Evolutionary conservation across 1,140 invertebrate genomes (phyloP).

Genomic region (Heliothis virescens): DNA sequence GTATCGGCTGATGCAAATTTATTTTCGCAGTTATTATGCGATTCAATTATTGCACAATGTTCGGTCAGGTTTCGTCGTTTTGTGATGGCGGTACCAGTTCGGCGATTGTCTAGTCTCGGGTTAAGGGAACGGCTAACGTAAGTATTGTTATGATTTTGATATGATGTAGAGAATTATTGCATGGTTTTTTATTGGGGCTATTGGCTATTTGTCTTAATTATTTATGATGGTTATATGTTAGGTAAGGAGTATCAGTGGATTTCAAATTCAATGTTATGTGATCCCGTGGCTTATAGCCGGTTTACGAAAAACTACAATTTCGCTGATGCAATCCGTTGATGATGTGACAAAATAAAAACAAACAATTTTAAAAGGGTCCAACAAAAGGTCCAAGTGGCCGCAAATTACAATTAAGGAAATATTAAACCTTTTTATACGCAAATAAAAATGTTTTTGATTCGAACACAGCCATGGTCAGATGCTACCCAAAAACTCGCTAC

Average conservation of each 20-base stretch:
- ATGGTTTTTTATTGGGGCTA: not conserved
- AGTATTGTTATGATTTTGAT: not conserved
- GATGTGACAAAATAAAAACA: not conserved
- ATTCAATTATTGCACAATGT: constrained; percentile 83
- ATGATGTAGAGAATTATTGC: not conserved
- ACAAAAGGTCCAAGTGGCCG: constrained; percentile 28
- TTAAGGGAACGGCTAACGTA: constrained; percentile 15
- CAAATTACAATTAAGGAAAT: constrained; percentile 32
- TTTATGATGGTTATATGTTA: not conserved
- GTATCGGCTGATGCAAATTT: constrained; percentile 75
- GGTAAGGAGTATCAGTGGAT: too few species aligned
- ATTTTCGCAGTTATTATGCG: constrained; percentile 80
- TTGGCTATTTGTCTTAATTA: not conserved
- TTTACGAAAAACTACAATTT: too few species aligned
- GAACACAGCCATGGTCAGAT: constrained; percentile 10
- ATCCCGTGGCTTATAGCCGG: too few species aligned
- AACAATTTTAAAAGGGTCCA: not conserved
- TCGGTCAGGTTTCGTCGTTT: constrained; percentile 72
- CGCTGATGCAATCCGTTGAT: too few species aligned
- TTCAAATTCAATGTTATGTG: too few species aligned
- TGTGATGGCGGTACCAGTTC: constrained; percentile 53
- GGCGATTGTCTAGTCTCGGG: constrained; percentile 31
- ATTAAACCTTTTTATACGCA: constrained; percentile 42
- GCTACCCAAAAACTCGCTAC: constrained; percentile 68
- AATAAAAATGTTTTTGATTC: constrained; percentile 50